Evolutionary conservation across 2,797 vertebrate species (phyloP), one percentile per base, ranked within the genome.

Genomic region (Bradypodion ventrale): DNA sequence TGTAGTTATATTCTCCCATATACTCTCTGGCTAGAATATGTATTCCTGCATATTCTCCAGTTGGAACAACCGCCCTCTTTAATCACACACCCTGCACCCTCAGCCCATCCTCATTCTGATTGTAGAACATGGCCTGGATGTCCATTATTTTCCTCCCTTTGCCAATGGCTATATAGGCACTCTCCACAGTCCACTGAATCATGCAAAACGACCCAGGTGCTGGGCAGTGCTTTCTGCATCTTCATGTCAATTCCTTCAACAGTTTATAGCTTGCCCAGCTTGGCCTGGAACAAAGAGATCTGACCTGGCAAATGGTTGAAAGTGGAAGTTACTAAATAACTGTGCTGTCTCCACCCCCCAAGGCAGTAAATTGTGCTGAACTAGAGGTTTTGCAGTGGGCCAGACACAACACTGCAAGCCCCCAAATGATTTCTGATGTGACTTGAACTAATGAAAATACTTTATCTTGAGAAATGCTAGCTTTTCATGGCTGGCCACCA

Each of bases 341-440:
- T 0, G 15, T 5, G 82, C 80, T 93, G 92, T 93, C 90, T 93
- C 87, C 92, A 94, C 89, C 92, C 93, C 87, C 90, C 87, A 91
- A 87, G 89, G 90, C 86, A 92, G 93, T 95, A 95, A 96, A 96
- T 94, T 92, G 86, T 90, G 81, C 90, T 93, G 90, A 92, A 95
- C 90, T 86, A 89, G 88, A 91, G 85, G 87, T 92, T 95, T 91
- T 91, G 88, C 2, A 23, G 92, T 5, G 89, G 77, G 91, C 92
- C 91, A 92, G 90, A 94, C 81, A 93, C 91, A 92, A 88, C 83
- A 85, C 78, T 88, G 91, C 85, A 32, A 56, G 89, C 89, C 89
- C 90, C 89, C 0, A 5, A 89, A 84, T 83, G 83, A 69, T 89
- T 93, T 93, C 93, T 95, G 93, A 92, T 88, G 92, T 93, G 90